Conservation (phyloP, 2,113 vertebrate genomes). For the Herpetotheres cachinnans region DNA sequence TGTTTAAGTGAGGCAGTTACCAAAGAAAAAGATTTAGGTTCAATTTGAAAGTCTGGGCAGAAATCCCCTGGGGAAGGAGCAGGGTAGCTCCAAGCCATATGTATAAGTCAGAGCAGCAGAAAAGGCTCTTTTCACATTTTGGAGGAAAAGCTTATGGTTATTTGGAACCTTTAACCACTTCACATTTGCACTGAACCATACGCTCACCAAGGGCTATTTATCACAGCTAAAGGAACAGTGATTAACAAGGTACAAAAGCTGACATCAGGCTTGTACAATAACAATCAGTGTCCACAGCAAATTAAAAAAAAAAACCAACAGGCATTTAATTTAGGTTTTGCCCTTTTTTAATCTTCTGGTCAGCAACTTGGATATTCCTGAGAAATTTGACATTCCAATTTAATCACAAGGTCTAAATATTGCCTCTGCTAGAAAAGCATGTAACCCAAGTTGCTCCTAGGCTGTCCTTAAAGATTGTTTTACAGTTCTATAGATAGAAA, state of each 20-base stretch:
- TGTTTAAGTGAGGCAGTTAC: neutral
- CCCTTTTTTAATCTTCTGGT: neutral
- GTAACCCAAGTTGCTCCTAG: neutral
- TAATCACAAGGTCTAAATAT: constrained; percentile 3
- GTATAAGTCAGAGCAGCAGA: neutral
- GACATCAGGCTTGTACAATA: neutral
- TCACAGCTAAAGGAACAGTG: neutral
- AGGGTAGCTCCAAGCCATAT: neutral
- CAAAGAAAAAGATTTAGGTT: neutral
- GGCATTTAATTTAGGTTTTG: neutral
- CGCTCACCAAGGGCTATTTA: neutral
- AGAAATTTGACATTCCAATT: neutral
- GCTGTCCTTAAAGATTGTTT: neutral
- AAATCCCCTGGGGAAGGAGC: neutral
- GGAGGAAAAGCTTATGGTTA: neutral
- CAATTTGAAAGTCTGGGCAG: neutral
- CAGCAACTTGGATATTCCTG: neutral
- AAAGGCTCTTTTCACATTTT: neutral
- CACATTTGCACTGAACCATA: neutral
- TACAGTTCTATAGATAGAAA: constrained; percentile 42
- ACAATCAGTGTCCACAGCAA: neutral
- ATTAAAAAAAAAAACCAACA: neutral
- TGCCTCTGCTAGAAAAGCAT: neutral
- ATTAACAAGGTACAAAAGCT: neutral
- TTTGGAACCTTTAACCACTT: neutral